phyloP scores from a whole-genome alignment of 2,113 vertebrate species.

The Nothocercus nigrocapillus region DNA sequence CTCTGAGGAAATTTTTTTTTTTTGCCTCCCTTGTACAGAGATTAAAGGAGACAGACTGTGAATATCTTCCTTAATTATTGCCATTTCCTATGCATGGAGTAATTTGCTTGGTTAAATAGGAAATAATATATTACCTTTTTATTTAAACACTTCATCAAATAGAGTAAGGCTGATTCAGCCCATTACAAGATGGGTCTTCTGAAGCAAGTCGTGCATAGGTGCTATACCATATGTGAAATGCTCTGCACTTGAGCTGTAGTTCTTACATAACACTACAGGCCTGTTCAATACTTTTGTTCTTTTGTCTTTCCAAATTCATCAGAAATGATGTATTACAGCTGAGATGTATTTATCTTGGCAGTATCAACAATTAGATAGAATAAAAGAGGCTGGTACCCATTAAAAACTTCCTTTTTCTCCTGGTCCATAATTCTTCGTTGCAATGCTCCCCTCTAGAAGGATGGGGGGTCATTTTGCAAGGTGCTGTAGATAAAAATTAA shows the following conservation, averaged over 20 bases:
- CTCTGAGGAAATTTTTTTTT: not conserved
- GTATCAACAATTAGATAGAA: not conserved
- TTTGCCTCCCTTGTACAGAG: not conserved
- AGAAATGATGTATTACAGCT: not conserved
- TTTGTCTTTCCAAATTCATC: slow-evolving; percentile 3
- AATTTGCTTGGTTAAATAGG: slow-evolving; percentile 5
- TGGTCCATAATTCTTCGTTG: not conserved
- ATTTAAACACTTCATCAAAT: not conserved
- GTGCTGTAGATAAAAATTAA: slow-evolving; percentile 41
- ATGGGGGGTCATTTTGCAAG: not conserved
- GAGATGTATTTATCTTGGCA: slow-evolving; percentile 37
- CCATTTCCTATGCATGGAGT: not conserved
- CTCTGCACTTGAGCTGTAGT: not conserved
- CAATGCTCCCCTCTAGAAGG: not conserved
- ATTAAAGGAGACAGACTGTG: not conserved
- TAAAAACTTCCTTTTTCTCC: slow-evolving; percentile 19
- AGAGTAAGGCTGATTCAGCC: not conserved
- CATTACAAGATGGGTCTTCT: not conserved
- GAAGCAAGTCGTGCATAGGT: not conserved
- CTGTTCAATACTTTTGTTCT: not conserved
- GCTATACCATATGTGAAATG: not conserved
- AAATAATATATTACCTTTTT: not conserved
- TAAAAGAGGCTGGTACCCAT: slow-evolving; percentile 27
- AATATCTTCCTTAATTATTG: slow-evolving; percentile 20
- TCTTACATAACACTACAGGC: not conserved